Conservation (phyloP, 2,888 invertebrate species). For the Ectobius pallidus region DNA sequence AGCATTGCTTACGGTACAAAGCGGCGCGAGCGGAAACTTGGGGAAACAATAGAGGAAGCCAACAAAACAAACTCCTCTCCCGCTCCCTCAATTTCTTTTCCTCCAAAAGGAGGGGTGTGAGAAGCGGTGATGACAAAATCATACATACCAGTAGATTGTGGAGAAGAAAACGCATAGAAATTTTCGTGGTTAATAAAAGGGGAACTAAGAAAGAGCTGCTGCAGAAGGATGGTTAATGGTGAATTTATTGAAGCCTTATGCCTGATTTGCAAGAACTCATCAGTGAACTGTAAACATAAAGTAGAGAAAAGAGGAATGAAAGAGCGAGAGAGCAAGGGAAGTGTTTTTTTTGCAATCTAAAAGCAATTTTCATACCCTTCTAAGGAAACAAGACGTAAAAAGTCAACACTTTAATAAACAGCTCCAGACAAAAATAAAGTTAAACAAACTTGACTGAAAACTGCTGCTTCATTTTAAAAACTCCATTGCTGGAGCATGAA, state of each 20-base stretch:
- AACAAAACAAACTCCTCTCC: not conserved
- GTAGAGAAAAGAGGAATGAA: too few relatives aligned
- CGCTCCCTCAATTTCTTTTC: too few relatives aligned
- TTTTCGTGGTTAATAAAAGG: not conserved
- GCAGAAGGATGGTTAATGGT: conserved; percentile 3
- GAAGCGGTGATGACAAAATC: not conserved
- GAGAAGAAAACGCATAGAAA: not conserved
- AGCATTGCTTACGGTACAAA: not conserved
- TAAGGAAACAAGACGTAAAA: not conserved
- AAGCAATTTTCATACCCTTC: conserved; percentile 12
- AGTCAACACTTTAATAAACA: not conserved
- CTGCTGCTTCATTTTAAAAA: too few relatives aligned
- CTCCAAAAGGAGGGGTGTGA: too few relatives aligned
- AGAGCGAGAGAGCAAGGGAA: not conserved
- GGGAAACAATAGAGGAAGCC: conserved; percentile 4
- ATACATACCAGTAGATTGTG: not conserved
- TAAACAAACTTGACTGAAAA: too few relatives aligned
- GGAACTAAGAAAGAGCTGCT: not conserved
- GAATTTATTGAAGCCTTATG: not conserved
- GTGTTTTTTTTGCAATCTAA: conserved; percentile 16
- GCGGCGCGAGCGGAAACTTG: not conserved
- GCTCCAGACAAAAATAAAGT: not conserved
- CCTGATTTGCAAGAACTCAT: not conserved
- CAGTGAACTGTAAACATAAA: not conserved
- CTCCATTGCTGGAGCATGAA: too few relatives aligned